These are phyloP conservation scores for Tanytarsus gracilentus DNA, from an alignment of 2,888 invertebrate species.

Conservation along the genomic window DNA sequence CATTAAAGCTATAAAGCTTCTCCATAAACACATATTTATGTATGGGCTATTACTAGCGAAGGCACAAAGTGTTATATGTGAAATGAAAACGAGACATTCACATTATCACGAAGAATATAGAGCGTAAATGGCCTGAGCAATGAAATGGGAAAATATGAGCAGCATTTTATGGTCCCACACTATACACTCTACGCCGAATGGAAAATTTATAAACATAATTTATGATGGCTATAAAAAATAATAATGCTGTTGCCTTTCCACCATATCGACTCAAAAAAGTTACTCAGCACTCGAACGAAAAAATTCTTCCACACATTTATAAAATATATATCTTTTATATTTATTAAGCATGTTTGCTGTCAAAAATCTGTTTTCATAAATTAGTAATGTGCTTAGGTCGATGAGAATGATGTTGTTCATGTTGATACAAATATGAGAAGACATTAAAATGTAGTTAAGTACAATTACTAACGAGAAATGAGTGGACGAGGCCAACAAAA, in stretches of 20 bases:
- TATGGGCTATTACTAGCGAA: slow-evolving; percentile 19
- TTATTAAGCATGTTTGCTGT: slow-evolving; percentile 28
- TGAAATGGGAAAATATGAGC: too few relatives aligned
- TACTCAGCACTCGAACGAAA: too few relatives aligned
- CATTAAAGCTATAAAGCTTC: not conserved
- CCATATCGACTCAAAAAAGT: too few relatives aligned
- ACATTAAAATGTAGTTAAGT: too few relatives aligned
- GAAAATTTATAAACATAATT: slow-evolving; percentile 25
- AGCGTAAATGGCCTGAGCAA: too few relatives aligned
- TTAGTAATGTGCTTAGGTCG: too few relatives aligned
- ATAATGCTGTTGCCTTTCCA: slow-evolving; percentile 28
- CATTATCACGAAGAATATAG: slow-evolving; percentile 10
- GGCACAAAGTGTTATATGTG: slow-evolving; percentile 22
- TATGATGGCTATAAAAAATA: slow-evolving; percentile 26
- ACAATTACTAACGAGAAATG: too few relatives aligned
- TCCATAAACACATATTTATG: slow-evolving; percentile 28
- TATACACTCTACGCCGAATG: not conserved
- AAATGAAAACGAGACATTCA: slow-evolving; percentile 15
- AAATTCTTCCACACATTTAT: not conserved
- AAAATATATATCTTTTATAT: too few relatives aligned
- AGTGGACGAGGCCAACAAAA: too few relatives aligned
- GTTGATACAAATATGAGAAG: too few relatives aligned
- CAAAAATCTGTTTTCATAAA: slow-evolving; percentile 29
- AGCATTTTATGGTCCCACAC: too few relatives aligned
- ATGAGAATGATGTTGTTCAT: too few relatives aligned